Evolutionary conservation across 2,113 vertebrate species (phyloP), one percentile per base, ranked within the genome.

Genomic region (Ptilorrhoa leucosticta): DNA sequence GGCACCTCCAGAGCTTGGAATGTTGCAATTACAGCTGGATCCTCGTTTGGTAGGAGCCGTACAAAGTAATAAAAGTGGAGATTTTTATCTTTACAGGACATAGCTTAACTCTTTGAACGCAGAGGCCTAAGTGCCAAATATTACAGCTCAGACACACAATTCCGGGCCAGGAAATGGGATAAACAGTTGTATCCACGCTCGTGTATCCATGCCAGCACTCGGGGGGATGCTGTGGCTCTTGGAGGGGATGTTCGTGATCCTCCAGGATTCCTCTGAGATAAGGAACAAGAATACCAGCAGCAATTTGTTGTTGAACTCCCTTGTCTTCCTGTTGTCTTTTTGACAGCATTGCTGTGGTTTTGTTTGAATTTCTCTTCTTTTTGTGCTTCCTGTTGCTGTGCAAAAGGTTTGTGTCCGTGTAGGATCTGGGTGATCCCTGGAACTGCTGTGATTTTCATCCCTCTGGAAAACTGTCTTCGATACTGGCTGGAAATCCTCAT

Each of bases 1-100:
- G 98, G 98, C 97, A 97, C 98, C 98, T 98, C 97, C 45, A 4
- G 93, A 97, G 91, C 97, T 89, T 97, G 97, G 97, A 98, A 98
- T 98, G 98, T 97, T 97, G 97, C 96, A 96, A 96, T 98, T 98
- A 95, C 97, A 98, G 98, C 97, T 97, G 96, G 97, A 97, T 96
- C 95, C 97, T 97, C 93, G 5, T 98, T 97, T 96, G 96, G 96
- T 96, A 95, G 97, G 97, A 96, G 96, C 89, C 56, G 78, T 87
- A 81, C 97, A 91, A 93, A 98, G 97, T 93, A 96, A 95, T 97
- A 98, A 98, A 98, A 97, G 93, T 89, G 91, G 93, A 98, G 98
- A 98, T 97, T 97, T 98, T 96, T 98, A 97, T 98, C 98, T 98
- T 97, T 96, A 58, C 16, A 33, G 93, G 96, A 97, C 96, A 88